Base-by-base conservation (phyloP, 2,888 invertebrate genomes). In the Apodemia duryi region DNA sequence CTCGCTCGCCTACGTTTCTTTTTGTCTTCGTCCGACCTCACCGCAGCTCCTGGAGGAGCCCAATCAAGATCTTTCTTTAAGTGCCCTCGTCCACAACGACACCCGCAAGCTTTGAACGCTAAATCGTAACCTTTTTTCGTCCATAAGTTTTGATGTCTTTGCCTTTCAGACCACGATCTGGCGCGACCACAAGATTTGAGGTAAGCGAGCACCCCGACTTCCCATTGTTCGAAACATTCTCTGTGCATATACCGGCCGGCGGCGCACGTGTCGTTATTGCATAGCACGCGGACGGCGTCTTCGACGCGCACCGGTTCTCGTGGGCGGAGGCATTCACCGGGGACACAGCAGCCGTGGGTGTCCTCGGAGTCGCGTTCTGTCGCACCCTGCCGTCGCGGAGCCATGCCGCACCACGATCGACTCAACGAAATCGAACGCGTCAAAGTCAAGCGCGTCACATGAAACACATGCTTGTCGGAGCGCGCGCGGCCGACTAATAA, bases 111-210 rank as follows among this genome's bases (percentile, higher is more conserved):
- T 79, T 98, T 98, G 88, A 96, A 98, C 7, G 98, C 98, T 83
- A 98, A 88, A 87, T 99, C 98, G 91, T 98, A 98, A 65, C 98
- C 98, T 86, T 98, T 98, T 88, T 98, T 98, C 66, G 98, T 98
- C 99, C 99, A 99, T 67, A 99, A 91, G 87, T 98, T 98, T 91
- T 98, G 98, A 76, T 96, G 95, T 41, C 98, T 94, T 85, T 98
- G 98, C 67, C 98, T 94, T 83, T 98, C 98, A 51, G 98, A 98
- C 98, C 98, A 98, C 72, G 97, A 97, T 32, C 98, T 93, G 4
- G 98, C 98, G 49, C 98, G 92, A 63, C 98, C 98, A 88, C 97
- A 97, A 49, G 97, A 96, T 84, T 98, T 97, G 69, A 99, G 93
- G 80, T 97, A 97, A 64, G 96, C 95, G 73, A 98, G 93, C 67